Conservation (phyloP, 92 coral and sea anemone genomes). For the Umimayanthus chanpuru region DNA sequence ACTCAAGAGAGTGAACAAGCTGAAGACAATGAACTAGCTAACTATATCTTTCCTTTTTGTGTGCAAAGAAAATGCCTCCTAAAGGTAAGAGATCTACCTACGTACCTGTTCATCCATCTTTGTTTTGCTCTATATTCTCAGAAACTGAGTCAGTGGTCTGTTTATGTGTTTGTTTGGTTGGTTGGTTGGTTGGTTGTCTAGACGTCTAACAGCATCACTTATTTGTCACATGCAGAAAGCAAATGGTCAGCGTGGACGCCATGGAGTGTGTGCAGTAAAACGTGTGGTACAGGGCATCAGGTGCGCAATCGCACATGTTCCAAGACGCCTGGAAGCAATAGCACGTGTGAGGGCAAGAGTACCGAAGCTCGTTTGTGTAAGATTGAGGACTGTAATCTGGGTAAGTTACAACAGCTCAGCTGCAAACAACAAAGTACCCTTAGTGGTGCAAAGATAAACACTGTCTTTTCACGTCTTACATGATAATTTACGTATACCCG, state of each 20-base stretch:
- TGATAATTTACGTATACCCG: too few species aligned
- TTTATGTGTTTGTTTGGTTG: background rate
- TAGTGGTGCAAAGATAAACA: too few species aligned
- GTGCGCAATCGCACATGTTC: slow-evolving; percentile 10
- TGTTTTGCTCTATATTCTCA: too few species aligned
- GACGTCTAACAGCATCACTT: background rate
- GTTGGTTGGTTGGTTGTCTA: background rate
- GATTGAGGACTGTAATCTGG: background rate
- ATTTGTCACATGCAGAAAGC: background rate
- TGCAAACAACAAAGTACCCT: too few species aligned
- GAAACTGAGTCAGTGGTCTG: too few species aligned
- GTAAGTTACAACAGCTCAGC: background rate
- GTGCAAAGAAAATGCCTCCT: slow-evolving; percentile 30
- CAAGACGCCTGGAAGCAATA: background rate
- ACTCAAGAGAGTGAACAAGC: too few species aligned
- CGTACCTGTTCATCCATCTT: too few species aligned
- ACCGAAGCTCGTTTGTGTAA: slow-evolving; percentile 2
- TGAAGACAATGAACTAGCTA: too few species aligned
- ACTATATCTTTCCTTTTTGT: slow-evolving; percentile 13
- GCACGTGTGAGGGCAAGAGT: background rate
- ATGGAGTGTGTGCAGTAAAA: slow-evolving; percentile 14
- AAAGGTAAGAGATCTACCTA: too few species aligned
- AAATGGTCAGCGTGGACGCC: slow-evolving; percentile 16
- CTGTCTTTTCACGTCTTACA: too few species aligned
- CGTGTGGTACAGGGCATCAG: slow-evolving; percentile 18